phyloP scores from a whole-genome alignment of 2,797 vertebrate genomes.

The Helostoma temminkii region DNA sequence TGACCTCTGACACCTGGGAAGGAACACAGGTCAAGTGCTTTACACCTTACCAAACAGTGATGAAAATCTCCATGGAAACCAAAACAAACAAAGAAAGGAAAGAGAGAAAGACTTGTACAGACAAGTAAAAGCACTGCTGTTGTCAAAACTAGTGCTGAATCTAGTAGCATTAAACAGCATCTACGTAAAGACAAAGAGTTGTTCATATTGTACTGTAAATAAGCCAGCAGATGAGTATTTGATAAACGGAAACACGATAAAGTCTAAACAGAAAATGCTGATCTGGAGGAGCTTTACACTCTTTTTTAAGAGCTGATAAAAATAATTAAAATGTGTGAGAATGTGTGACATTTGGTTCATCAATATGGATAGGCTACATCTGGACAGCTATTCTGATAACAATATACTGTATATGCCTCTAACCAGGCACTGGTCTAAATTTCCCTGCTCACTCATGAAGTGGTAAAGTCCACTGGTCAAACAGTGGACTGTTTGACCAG shows the following conservation, averaged over 20 bases:
- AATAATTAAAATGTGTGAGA: too few relatives aligned
- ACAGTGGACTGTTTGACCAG: neutral
- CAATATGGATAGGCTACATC: too few relatives aligned
- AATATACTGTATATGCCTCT: neutral
- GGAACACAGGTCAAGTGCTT: conserved; percentile 55
- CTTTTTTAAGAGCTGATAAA: too few relatives aligned
- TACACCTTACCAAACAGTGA: conserved; percentile 37
- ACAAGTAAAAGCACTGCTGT: neutral
- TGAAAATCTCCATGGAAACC: conserved; percentile 68
- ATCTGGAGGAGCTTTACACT: too few relatives aligned
- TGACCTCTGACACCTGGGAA: conserved; percentile 53
- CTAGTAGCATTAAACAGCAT: neutral
- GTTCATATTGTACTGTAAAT: too few relatives aligned
- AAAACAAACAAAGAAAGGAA: conserved; percentile 58
- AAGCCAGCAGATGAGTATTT: too few relatives aligned
- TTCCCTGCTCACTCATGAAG: neutral
- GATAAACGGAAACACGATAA: too few relatives aligned
- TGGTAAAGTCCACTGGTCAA: too few relatives aligned
- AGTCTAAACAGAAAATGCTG: too few relatives aligned
- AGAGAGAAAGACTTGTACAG: neutral
- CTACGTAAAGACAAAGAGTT: neutral
- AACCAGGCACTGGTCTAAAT: neutral
- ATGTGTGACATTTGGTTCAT: too few relatives aligned
- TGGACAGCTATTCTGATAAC: neutral
- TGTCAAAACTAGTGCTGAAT: neutral